Evolutionary conservation across 2,113 vertebrate genomes (phyloP).

Genomic region (Sturnus vulgaris): DNA sequence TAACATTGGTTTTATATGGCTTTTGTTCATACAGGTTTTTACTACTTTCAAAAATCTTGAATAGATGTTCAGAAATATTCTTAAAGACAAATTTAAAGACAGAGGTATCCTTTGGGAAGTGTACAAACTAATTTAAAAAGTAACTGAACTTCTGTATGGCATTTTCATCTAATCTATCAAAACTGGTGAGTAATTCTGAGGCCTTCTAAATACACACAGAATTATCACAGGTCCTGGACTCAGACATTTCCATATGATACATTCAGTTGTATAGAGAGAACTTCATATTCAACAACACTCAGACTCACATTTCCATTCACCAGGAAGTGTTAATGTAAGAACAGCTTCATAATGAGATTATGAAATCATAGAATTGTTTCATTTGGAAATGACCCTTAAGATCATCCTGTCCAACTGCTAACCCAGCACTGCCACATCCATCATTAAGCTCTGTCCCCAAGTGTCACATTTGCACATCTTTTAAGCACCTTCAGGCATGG

Average conservation of each 20-base stretch:
- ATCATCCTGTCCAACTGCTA: neutral
- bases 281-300: neutral
- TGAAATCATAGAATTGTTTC: neutral
- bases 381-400: neutral
- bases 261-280: neutral
- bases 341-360: neutral
- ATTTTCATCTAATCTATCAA: neutral
- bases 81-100: neutral
- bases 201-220: neutral
- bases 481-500: no score
- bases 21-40: neutral
- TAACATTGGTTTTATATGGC: neutral
- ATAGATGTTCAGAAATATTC: neutral
- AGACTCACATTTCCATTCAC: neutral
- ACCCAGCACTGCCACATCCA: neutral
- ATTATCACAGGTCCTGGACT: neutral
- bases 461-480: no score
- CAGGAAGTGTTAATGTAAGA: neutral
- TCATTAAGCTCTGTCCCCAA: neutral
- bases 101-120: neutral
- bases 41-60: neutral
- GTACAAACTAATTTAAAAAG: neutral
- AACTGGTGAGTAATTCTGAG: neutral
- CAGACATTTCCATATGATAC: neutral
- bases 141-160: neutral